Evolutionary conservation across 2,888 invertebrate species (phyloP), one percentile per base, ranked within the genome.

Genomic region (Parnassius mnemosyne): DNA sequence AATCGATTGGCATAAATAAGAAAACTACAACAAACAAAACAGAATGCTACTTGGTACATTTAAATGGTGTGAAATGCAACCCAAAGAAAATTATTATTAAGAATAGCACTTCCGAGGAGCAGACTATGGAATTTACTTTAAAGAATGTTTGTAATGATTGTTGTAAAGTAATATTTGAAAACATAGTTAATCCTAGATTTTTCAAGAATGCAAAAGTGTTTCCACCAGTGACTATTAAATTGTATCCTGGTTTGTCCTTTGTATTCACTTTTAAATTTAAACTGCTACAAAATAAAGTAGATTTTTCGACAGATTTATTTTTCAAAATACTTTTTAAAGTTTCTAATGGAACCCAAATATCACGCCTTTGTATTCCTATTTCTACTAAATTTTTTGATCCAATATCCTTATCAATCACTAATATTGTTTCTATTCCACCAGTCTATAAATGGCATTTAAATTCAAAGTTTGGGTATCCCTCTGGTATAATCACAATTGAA

Each of bases 371-470:
- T 42, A 66, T 90, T 57, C 85, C 82, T n/a, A 66, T 90, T n/a
- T 50, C 66, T 7, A 76, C 74, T 43, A 68, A 66, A 63, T 80
- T 80, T 63, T 64, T 63, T 63, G 64, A 64, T 66, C 44, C 63
- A 2, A 67, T 69, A 64, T 64, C 55, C 2, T 71, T 86, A 53
- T 65, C 65, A 25, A 69, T 86, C 57, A 68, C 83, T 3, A 74
- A 83, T 65, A 69, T 68, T 42, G 73, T 89, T 47, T 66, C 57
- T 51, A 79, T 88, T 61, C 75, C 80, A 12, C 74, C 89, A 3
- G 71, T 75, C 50, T 88, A 85, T 70, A 63, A 74, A 13, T 90
- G 89, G 89, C 84, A 85, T 50, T 66, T 89, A 43, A 79, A 76
- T 66, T 65, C 63, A 20, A 71, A 74, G 34, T 63, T 53, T 57